These are phyloP conservation scores for Glyphotaelius pellucidus DNA, from an alignment of 2,888 invertebrate genomes.

Conservation along the genomic window DNA sequence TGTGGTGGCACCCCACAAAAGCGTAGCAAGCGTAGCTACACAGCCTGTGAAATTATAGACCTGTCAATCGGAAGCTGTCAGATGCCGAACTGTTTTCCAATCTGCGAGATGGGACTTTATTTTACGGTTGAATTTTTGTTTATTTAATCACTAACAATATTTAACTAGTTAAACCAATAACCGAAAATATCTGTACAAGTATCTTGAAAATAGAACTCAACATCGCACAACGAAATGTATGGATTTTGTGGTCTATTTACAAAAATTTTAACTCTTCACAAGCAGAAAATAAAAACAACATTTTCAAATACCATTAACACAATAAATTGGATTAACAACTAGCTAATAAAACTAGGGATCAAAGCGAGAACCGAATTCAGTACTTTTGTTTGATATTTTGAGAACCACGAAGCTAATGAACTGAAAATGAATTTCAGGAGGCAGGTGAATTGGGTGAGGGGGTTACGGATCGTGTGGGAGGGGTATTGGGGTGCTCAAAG, in stretches of 20 bases:
- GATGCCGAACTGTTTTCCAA: slow-evolving; percentile 40
- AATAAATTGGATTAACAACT: neutral
- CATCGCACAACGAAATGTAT: neutral
- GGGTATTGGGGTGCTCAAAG: slow-evolving; percentile 20
- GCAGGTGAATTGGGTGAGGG: slow-evolving; percentile 8
- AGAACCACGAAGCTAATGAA: slow-evolving; percentile 34
- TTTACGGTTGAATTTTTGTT: neutral
- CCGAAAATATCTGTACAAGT: neutral
- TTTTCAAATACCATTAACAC: neutral
- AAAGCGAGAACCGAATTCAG: neutral
- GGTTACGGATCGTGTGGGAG: neutral
- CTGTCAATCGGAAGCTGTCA: slow-evolving; percentile 65
- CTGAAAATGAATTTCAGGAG: slow-evolving; percentile 63
- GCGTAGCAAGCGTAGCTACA: too few relatives aligned
- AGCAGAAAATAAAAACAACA: neutral
- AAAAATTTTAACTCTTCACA: neutral
- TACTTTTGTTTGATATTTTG: neutral
- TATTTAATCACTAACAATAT: neutral
- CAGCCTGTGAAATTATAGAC: slow-evolving; percentile 65
- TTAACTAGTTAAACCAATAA: neutral
- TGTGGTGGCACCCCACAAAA: slow-evolving; percentile 60
- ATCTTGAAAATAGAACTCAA: too few relatives aligned
- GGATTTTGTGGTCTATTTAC: neutral
- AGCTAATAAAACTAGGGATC: neutral
- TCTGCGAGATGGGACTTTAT: neutral